phyloP scores from a whole-genome alignment of 2,113 vertebrate genomes.

The Acrocephalus kingi region DNA sequence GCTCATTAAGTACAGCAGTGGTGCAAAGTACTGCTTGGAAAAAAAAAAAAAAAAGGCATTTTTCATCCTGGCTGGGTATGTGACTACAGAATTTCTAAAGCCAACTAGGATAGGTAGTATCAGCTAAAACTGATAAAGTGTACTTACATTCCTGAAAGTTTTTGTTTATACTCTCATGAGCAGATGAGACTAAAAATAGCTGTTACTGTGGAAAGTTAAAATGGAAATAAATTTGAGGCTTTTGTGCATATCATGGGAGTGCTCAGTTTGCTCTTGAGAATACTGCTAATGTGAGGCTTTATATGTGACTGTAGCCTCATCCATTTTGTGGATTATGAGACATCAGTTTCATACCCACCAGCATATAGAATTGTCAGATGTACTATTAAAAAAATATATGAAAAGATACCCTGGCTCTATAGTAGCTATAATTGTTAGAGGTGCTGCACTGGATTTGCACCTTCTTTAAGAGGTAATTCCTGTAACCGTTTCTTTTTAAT shows the following conservation, averaged over 20 bases:
- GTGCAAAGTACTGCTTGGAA: not conserved
- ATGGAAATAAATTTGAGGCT: not conserved
- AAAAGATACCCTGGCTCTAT: not conserved
- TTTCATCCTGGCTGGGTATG: not conserved
- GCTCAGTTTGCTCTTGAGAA: slow-evolving; percentile 1
- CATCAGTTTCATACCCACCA: slow-evolving; percentile 3
- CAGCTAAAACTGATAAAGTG: not conserved
- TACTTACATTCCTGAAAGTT: not conserved
- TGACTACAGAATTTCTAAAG: not conserved
- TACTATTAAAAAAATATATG: not conserved
- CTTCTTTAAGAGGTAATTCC: slow-evolving; percentile 14
- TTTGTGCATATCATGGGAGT: not conserved
- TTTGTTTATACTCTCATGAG: not conserved
- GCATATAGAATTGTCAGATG: not conserved
- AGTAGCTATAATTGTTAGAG: not conserved
- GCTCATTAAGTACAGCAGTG: not conserved
- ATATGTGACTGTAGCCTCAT: not conserved
- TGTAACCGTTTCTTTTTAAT: slow-evolving; percentile 9
- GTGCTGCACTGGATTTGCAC: not conserved
- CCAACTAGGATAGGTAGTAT: not conserved
- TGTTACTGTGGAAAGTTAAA: not conserved
- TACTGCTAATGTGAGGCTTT: not conserved
- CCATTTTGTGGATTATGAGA: not conserved
- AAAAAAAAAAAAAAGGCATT: not conserved
- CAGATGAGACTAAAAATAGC: not conserved